Conservation (phyloP, 2,888 invertebrate genomes). For the Thera obeliscata region DNA sequence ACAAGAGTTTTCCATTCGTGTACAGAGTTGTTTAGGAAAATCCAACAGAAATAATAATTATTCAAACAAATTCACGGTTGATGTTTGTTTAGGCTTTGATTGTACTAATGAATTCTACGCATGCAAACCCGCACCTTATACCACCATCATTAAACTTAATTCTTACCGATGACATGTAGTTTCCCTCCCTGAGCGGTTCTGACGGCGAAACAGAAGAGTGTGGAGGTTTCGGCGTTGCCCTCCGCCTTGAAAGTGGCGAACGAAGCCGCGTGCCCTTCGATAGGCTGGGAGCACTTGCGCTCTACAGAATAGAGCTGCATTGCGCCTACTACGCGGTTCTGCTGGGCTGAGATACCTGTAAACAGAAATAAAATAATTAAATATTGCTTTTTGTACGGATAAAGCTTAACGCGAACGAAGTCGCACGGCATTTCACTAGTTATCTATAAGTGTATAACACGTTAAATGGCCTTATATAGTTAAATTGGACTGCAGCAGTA, state of each 20-base stretch:
- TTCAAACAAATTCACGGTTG: too few relatives aligned
- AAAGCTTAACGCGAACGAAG: too few relatives aligned
- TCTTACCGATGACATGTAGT: constrained; percentile 93
- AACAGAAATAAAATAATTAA: constrained; percentile 3
- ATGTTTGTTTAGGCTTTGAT: too few relatives aligned
- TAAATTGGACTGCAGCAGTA: constrained; percentile 73
- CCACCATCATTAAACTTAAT: too few relatives aligned
- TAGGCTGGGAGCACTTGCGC: constrained; percentile 99
- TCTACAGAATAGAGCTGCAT: constrained; percentile 99
- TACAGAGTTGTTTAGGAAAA: too few relatives aligned
- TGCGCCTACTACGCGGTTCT: constrained; percentile 98
- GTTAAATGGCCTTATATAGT: constrained; percentile 63
- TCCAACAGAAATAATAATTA: too few relatives aligned
- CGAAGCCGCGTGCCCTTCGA: constrained; percentile 99
- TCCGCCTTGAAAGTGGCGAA: constrained; percentile 98
- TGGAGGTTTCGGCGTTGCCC: constrained; percentile 95
- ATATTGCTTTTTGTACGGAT: too few relatives aligned
- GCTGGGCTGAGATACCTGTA: constrained; percentile 90
- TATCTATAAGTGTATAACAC: constrained; percentile 38
- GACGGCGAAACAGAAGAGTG: constrained; percentile 98
- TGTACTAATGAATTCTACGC: too few relatives aligned
- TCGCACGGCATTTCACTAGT: too few relatives aligned
- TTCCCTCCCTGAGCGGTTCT: constrained; percentile 97
- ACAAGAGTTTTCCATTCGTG: too few relatives aligned
- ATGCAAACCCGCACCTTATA: too few relatives aligned